Base-by-base conservation (phyloP, 2,113 vertebrate genomes). In the Carassius carassius region DNA sequence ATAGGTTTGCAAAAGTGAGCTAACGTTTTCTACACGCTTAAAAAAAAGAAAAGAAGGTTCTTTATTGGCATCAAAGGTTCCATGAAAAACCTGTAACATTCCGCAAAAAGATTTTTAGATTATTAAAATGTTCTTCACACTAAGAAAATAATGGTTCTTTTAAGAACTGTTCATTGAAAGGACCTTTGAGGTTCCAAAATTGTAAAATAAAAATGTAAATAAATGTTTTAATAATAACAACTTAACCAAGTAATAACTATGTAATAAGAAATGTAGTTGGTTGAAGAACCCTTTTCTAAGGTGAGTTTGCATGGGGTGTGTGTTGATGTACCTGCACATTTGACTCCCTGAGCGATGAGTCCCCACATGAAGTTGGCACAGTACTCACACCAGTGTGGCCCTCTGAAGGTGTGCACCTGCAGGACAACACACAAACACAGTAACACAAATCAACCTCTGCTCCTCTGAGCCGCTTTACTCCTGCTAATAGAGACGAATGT, bases 311-410 rank as follows among this genome's bases (percentile, higher is more conserved):
- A 58, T 69, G 54, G 51, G 10, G 25, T 77, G 78, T 83, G 51
- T 49, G 44, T 76, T 23, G 41, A 11, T 63, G 60, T 95, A 99
- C 98, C 97, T 97, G 97, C 97, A 94, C 97, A 99, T 92, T 99
- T 99, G 87, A 99, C 97, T 92, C 98, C 98, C 95, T 99, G 98
- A 96, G 97, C 98, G 85, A 99, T 99, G 87, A 99, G 96, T 80
- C 98, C 98, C 98, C 98, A 99, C 98, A 99, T 99, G 90, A 99
- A 99, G 93, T 99, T 99, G 93, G 98, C 97, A 85, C 98, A 99
- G 93, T 99, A 99, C 84, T 99, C 98, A 92, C 98, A 99, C 98
- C 98, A 99, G 89, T 99, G 98, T 44, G 98, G 98, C 25, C 98
- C 98, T 90, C 98, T 93, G 94, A 99, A 99, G 0, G 97, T 99